Evolutionary conservation across 2,888 invertebrate genomes (phyloP).

Genomic region (Isoperla grammatica): DNA sequence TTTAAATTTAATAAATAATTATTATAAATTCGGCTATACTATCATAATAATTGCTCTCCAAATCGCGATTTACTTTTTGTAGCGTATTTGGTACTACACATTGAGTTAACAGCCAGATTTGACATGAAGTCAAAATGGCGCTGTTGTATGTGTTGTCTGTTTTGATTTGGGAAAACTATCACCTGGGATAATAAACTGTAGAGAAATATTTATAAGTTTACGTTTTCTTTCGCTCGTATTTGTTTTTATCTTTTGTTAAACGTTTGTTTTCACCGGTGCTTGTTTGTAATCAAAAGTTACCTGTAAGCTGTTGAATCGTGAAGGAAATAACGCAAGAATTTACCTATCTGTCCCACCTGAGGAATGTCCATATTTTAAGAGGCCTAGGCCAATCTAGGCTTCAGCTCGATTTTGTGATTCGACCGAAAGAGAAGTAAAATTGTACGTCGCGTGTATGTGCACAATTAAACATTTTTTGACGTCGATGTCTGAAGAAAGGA

Average conservation of each 20-base stretch:
- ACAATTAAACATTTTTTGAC: background rate
- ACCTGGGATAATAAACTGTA: background rate
- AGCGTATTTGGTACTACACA: constrained; percentile 10
- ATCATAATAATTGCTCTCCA: background rate
- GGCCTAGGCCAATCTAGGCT: constrained; percentile 40
- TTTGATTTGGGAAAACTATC: constrained; percentile 34
- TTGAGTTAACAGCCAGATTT: constrained; percentile 24
- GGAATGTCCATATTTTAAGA: constrained; percentile 56
- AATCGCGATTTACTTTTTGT: constrained; percentile 17
- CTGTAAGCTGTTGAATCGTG: background rate
- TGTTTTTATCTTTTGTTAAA: too few relatives aligned
- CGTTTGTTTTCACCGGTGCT: constrained; percentile 12
- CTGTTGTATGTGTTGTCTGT: constrained; percentile 36
- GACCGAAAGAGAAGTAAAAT: background rate
- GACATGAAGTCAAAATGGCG: constrained; percentile 39
- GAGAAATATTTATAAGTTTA: constrained; percentile 6
- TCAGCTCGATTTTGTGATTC: too few relatives aligned
- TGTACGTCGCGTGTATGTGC: background rate
- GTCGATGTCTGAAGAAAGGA: background rate
- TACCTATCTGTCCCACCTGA: constrained; percentile 52
- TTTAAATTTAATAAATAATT: background rate
- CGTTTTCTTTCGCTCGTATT: constrained; percentile 8
- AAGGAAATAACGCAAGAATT: background rate
- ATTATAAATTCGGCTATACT: background rate
- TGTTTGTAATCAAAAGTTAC: background rate